phyloP scores from a whole-genome alignment of 2,888 invertebrate genomes.

The Melitaea athalia region DNA sequence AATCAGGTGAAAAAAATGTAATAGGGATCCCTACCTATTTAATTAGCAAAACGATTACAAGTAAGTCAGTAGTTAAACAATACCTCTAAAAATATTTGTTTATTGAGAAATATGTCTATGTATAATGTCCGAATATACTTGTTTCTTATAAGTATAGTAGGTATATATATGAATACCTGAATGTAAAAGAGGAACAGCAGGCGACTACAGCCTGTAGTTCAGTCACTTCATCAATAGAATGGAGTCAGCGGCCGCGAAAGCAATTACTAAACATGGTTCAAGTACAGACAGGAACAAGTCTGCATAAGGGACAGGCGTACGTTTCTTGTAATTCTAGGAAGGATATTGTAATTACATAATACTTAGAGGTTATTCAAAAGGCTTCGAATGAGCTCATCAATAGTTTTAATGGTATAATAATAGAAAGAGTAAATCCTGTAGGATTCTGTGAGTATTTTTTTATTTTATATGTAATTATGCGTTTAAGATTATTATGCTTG shows the following conservation, averaged over 20 bases:
- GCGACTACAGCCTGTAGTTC: slow-evolving; percentile 35
- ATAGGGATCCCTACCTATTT: no score
- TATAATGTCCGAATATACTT: background rate
- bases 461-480: no score
- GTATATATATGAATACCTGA: slow-evolving; percentile 26
- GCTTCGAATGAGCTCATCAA: background rate
- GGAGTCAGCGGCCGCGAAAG: slow-evolving; percentile 59
- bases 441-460: no score
- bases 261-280: slow-evolving; percentile 77
- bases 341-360: slow-evolving; percentile 64
- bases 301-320: slow-evolving; percentile 51
- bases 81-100: no score
- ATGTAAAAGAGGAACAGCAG: slow-evolving; percentile 27
- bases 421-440: no score
- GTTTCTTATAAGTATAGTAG: slow-evolving; percentile 13
- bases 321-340: slow-evolving; percentile 44
- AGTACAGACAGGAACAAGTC: slow-evolving; percentile 66
- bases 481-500: no score
- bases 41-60: slow-evolving; percentile 9
- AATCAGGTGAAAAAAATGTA: no score
- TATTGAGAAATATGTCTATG: no score
- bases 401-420: background rate
- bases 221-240: slow-evolving; percentile 54
- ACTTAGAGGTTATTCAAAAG: slow-evolving; percentile 44
- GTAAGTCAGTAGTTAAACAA: background rate